Base-by-base conservation (phyloP, 2,113 vertebrate genomes). In the Saguinus imperator region DNA sequence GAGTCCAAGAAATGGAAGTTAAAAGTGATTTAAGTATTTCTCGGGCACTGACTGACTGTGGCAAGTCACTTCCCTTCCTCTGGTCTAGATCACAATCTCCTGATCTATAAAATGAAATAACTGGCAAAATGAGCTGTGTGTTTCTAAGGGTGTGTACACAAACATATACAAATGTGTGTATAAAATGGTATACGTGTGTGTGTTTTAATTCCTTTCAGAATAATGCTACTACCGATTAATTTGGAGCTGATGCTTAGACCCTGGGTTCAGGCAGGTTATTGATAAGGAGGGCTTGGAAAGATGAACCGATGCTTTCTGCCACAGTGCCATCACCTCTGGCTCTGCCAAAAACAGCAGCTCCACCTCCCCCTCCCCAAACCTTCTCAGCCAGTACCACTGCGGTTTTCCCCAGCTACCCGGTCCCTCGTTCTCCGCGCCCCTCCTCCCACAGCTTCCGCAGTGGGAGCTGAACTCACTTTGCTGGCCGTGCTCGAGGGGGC, bases 101-200 rank as follows among this genome's bases (percentile, higher is more conserved):
- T 58, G 25, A 57, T 73, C 58, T 91, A 37, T 61, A 84, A 90
- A 94, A 81, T 43, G 48, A 81, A 94, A 40, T 32, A 85, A 91
- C 0, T 86, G 57, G 12, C 79, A 77, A 96, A 91, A 85, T 37
- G 77, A 93, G 32, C 52, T 16, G 4, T 13, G 6, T 58, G 64
- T 90, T 73, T 52, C 48, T 6, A 3, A 73, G 17, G 43, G 43
- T 23, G 21, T 52, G 32, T 61, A 58, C 7, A 58, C 12, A 89
- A 35, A 35, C 10, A 2, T 66, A 14, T 21, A 66, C 45, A 64
- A 45, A 83, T 58, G 80, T 12, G 25, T 9, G 12, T 20, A 14
- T 27, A 20, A 68, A 5, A 32, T 64, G 61, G 61, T 23, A 21
- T 8, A 40, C 16, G 5, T 1, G 23, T 14, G 23, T 7, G 40